A percentile compares a stretch with the other conserved stretches of the same genome.
Conservation (phyloP, 2,888 invertebrate species). For the Ellobium chinense region DNA sequence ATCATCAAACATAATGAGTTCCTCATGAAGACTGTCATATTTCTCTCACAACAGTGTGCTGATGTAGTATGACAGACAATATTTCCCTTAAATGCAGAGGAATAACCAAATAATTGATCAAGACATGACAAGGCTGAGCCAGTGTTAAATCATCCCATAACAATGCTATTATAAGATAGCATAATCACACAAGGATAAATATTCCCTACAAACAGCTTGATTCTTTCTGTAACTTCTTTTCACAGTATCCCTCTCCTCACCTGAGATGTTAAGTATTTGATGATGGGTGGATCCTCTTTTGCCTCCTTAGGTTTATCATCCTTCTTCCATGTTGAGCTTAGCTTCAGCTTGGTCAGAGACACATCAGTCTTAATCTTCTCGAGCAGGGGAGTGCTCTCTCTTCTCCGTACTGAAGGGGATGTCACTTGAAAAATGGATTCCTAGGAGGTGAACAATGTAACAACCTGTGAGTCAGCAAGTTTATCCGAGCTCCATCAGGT, state of each 20-base stretch:
- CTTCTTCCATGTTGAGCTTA: constrained; percentile 69
- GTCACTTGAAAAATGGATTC: constrained; percentile 79
- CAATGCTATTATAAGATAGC: neutral
- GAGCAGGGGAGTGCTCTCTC: constrained; percentile 82
- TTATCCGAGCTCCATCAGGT: too few relatives aligned
- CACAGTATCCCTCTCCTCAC: constrained; percentile 60
- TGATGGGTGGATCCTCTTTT: constrained; percentile 82
- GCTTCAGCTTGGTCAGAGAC: constrained; percentile 72
- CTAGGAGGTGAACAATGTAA: constrained; percentile 52
- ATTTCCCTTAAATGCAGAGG: too few relatives aligned
- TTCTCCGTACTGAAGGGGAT: constrained; percentile 86
- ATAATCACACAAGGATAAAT: too few relatives aligned
- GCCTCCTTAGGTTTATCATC: constrained; percentile 80
- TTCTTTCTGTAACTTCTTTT: neutral
- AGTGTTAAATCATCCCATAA: neutral
- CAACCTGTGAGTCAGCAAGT: too few relatives aligned
- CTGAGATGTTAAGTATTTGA: constrained; percentile 89
- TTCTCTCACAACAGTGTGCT: too few relatives aligned
- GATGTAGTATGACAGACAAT: too few relatives aligned
- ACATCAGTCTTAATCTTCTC: constrained; percentile 77
- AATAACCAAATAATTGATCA: too few relatives aligned
- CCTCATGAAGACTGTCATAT: too few relatives aligned
- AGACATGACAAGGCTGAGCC: too few relatives aligned
- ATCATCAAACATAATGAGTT: too few relatives aligned
- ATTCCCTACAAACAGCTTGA: too few relatives aligned